Conservation (phyloP, 2,797 vertebrate species). For the Acrocephalus scirpaceus region DNA sequence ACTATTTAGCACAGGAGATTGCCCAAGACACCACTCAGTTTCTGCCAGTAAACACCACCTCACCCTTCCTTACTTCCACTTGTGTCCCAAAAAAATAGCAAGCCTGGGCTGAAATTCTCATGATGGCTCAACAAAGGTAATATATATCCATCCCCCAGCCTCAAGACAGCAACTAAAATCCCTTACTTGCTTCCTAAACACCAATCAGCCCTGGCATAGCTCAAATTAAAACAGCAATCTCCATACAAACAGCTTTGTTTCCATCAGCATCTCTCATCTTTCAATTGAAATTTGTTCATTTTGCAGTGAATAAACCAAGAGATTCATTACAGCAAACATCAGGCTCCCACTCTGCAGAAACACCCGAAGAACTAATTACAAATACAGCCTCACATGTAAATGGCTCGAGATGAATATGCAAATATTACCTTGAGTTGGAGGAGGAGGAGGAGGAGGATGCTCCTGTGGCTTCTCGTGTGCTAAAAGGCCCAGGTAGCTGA, state of each 20-base stretch:
- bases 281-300: background rate
- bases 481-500: constrained; percentile 88
- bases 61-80: background rate
- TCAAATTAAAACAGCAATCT: background rate
- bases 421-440: constrained; percentile 79
- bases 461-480: constrained; percentile 73
- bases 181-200: background rate
- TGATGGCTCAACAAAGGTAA: background rate
- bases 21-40: background rate
- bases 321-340: background rate
- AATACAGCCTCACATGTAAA: background rate
- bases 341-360: background rate
- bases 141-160: background rate
- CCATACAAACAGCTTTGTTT: background rate
- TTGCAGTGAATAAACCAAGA: background rate
- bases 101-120: background rate
- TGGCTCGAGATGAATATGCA: background rate
- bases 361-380: accelerated
- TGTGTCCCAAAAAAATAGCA: background rate
- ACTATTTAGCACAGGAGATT: background rate
- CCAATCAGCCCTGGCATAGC: background rate
- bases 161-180: background rate
- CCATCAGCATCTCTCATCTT: background rate
- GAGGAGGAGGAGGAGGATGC: constrained; percentile 44
- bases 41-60: background rate